Conservation (phyloP, 2,113 vertebrate genomes). For the Tachysurus vachellii region DNA sequence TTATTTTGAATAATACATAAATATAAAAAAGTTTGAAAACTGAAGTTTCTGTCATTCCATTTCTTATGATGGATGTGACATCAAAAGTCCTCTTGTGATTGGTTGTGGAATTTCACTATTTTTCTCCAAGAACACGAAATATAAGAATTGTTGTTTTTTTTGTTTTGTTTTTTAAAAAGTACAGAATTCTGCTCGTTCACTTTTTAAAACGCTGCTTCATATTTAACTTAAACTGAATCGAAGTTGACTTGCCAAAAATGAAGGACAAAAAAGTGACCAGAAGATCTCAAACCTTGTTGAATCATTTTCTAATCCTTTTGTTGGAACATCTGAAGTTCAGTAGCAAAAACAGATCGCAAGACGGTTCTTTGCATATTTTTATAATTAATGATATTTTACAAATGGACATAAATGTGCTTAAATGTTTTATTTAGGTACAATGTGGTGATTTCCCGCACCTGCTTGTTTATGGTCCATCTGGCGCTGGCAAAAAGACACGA, state of each 20-base stretch:
- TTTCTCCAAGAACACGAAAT: background rate
- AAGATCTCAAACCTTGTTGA: background rate
- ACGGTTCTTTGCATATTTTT: background rate
- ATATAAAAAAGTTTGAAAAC: background rate
- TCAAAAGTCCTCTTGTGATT: background rate
- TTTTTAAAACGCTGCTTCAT: background rate
- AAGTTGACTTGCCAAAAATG: background rate
- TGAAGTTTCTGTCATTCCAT: background rate
- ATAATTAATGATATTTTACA: background rate
- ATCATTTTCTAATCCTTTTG: background rate
- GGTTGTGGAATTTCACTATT: background rate
- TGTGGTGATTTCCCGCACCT: constrained; percentile 96
- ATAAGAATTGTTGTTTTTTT: background rate
- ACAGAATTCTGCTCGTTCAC: background rate
- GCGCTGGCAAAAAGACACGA: constrained; percentile 96
- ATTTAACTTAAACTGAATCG: background rate
- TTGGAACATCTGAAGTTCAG: background rate
- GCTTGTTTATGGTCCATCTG: constrained; percentile 92
- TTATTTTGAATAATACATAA: background rate
- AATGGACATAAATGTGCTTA: background rate
- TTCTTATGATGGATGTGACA: background rate
- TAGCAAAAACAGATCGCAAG: background rate
- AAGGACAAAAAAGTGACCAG: background rate
- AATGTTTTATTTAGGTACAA: constrained; percentile 79
- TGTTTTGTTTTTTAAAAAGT: too few species aligned